These are phyloP conservation scores for Trypoxylus dichotomus DNA, from an alignment of 1,140 invertebrate genomes.

Conservation along the genomic window DNA sequence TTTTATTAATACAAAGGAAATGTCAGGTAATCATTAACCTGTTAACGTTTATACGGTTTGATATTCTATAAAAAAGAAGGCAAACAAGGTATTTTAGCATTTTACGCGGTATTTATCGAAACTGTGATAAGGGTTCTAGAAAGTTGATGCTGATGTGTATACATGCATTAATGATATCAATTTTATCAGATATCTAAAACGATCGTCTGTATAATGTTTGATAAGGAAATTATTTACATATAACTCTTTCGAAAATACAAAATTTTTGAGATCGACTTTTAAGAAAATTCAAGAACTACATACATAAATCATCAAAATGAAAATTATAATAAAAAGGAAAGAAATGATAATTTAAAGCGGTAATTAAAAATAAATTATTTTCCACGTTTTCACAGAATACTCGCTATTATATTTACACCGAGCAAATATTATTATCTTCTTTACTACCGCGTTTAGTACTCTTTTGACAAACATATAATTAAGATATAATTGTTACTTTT, in stretches of 20 bases:
- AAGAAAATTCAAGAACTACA: too few relatives aligned
- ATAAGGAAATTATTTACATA: neutral
- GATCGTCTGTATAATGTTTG: neutral
- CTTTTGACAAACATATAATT: neutral
- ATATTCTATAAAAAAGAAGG: too few relatives aligned
- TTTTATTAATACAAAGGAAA: too few relatives aligned
- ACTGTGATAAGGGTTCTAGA: neutral
- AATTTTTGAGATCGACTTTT: too few relatives aligned
- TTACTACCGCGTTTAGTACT: neutral
- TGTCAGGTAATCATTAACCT: too few relatives aligned
- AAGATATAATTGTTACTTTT: neutral
- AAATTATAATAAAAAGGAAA: neutral
- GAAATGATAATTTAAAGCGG: too few relatives aligned
- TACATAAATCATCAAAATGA: too few relatives aligned
- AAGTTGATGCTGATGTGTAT: neutral
- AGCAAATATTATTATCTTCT: neutral
- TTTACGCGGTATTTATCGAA: neutral
- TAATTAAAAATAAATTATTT: neutral
- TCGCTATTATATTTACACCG: neutral
- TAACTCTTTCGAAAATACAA: too few relatives aligned
- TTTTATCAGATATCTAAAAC: too few relatives aligned
- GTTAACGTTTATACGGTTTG: too few relatives aligned
- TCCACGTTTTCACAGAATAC: neutral
- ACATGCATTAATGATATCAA: neutral
- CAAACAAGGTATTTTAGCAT: neutral